These are phyloP conservation scores for Pelusios castaneus DNA, from an alignment of 2,113 vertebrate genomes.

Conservation along the genomic window DNA sequence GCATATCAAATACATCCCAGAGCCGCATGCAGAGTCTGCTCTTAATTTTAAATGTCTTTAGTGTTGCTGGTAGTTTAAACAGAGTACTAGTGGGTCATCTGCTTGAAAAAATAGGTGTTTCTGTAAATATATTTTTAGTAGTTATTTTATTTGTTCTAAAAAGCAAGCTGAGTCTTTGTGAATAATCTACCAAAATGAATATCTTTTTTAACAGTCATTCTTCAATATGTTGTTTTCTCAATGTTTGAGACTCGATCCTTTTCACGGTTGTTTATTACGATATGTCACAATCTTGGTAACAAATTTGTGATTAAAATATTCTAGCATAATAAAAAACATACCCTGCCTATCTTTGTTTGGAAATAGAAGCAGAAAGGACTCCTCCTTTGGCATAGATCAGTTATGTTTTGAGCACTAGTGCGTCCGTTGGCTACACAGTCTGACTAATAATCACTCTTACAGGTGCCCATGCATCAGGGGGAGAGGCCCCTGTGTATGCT, in stretches of 20 bases:
- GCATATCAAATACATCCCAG: conserved; percentile 21
- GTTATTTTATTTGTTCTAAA: conserved; percentile 35
- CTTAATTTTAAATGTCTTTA: conserved; percentile 41
- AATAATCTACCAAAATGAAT: conserved; percentile 58
- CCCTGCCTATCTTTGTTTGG: conserved; percentile 10
- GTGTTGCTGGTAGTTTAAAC: conserved; percentile 47
- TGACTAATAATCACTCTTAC: neutral
- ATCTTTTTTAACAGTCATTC: conserved; percentile 13
- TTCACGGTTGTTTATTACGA: neutral
- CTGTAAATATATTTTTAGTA: conserved; percentile 40
- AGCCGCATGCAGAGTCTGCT: conserved; percentile 53
- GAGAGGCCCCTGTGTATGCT: neutral
- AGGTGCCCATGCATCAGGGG: neutral
- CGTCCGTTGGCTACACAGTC: neutral
- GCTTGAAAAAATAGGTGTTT: conserved; percentile 36
- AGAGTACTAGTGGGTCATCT: conserved; percentile 54
- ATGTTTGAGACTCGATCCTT: neutral
- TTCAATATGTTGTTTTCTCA: conserved; percentile 30
- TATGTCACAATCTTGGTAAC: neutral
- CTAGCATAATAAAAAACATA: neutral
- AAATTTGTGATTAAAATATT: conserved; percentile 6
- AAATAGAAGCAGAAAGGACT: neutral
- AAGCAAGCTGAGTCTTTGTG: conserved; percentile 36
- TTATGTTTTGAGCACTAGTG: neutral
- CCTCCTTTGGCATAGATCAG: neutral